These are phyloP conservation scores for Lipophrys pholis DNA, from an alignment of 2,113 vertebrate species.

Conservation along the genomic window DNA sequence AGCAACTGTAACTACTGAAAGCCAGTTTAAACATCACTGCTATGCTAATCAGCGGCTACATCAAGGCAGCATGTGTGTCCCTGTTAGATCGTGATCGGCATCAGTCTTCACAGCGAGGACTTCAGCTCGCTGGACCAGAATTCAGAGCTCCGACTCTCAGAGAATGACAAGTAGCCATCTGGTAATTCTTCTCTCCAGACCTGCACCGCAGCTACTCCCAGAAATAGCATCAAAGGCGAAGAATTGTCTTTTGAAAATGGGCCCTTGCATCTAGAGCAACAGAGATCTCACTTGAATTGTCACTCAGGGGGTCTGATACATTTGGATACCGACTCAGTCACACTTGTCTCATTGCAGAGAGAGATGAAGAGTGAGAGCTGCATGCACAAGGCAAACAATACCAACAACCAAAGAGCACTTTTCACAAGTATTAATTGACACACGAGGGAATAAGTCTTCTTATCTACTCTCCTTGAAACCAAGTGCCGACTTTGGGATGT, in stretches of 20 bases:
- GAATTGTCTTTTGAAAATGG: constrained; percentile 64
- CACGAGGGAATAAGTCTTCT: constrained; percentile 69
- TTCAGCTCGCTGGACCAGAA: constrained; percentile 38
- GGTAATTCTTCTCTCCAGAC: constrained; percentile 66
- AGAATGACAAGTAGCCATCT: constrained; percentile 76
- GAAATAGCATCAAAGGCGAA: constrained; percentile 77
- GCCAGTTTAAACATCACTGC: neutral
- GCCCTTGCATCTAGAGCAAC: constrained; percentile 43
- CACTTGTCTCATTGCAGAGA: constrained; percentile 16
- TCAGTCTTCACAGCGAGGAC: constrained; percentile 32
- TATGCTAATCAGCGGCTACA: constrained; percentile 13
- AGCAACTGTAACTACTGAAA: neutral
- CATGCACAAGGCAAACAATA: constrained; percentile 42
- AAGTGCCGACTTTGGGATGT: constrained; percentile 54
- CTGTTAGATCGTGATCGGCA: constrained; percentile 48
- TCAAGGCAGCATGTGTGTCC: constrained; percentile 18
- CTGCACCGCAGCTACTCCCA: constrained; percentile 46
- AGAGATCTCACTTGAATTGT: constrained; percentile 57
- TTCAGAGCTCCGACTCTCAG: constrained; percentile 41
- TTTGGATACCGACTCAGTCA: constrained; percentile 49
- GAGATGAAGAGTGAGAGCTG: constrained; percentile 7
- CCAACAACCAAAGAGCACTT: constrained; percentile 50
- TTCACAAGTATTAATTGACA: constrained; percentile 73
- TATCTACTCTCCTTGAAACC: constrained; percentile 57
- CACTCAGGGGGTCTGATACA: constrained; percentile 65